These are phyloP conservation scores for Andricus grossulariae DNA, from an alignment of 1,140 invertebrate genomes.

Conservation along the genomic window DNA sequence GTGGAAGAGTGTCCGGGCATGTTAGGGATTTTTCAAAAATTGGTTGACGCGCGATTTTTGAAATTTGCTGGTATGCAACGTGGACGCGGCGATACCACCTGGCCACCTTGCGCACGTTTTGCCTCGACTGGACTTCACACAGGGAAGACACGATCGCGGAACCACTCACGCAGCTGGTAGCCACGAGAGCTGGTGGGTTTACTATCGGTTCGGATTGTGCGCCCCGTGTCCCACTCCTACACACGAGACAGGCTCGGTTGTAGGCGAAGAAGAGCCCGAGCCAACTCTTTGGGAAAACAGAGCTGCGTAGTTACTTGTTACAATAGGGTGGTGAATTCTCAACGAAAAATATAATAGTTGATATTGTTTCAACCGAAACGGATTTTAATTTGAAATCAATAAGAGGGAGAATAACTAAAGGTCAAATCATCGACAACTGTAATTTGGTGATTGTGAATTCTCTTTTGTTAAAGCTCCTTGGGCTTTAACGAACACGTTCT, in stretches of 20 bases:
- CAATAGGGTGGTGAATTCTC: no score
- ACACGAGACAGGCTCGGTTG: slow-evolving; percentile 6
- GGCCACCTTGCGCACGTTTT: neutral
- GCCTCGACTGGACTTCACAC: neutral
- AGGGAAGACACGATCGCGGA: slow-evolving; percentile 21
- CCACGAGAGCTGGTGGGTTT: slow-evolving; percentile 16
- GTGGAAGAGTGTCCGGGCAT: slow-evolving; percentile 2
- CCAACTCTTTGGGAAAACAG: neutral
- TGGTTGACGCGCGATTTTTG: neutral
- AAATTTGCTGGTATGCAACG: neutral
- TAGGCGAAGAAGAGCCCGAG: slow-evolving; percentile 1
- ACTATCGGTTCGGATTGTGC: slow-evolving; percentile 35
- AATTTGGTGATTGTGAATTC: no score
- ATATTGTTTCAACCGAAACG: no score
- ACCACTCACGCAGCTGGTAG: slow-evolving; percentile 4
- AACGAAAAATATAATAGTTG: no score
- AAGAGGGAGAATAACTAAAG: no score
- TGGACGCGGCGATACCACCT: slow-evolving; percentile 11
- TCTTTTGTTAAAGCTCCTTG: no score
- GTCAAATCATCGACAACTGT: no score
- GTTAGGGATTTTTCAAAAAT: neutral
- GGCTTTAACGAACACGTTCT: no score
- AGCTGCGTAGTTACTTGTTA: no score
- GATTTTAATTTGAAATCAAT: no score
- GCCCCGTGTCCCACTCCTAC: slow-evolving; percentile 35